phyloP scores from a whole-genome alignment of 2,113 vertebrate species.

The Rallus limicola region DNA sequence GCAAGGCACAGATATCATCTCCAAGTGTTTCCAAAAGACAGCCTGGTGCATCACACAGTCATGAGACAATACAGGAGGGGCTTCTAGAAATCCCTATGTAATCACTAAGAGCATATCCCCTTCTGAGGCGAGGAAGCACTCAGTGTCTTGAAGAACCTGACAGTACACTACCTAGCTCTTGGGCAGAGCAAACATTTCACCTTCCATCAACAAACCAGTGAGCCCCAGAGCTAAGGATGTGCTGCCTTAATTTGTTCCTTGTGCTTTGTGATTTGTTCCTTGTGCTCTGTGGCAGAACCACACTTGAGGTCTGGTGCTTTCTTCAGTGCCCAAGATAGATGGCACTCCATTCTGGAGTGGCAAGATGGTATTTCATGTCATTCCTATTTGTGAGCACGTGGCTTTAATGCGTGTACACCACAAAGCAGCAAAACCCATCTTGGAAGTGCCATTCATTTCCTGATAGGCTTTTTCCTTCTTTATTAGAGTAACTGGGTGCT shows the following conservation, averaged over 20 bases:
- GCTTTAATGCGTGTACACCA: not conserved
- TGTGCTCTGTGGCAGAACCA: not conserved
- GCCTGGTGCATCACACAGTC: not conserved
- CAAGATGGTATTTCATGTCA: not conserved
- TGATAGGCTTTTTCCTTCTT: not conserved
- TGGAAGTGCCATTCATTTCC: not conserved
- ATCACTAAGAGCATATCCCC: not conserved
- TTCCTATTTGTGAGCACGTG: not conserved
- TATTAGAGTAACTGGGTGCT: not conserved
- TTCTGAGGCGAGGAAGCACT: not conserved
- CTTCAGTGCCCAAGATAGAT: not conserved
- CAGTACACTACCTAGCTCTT: not conserved
- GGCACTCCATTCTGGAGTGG: not conserved
- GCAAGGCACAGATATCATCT: not conserved
- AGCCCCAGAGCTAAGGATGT: not conserved
- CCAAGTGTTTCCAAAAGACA: not conserved
- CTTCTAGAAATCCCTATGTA: not conserved
- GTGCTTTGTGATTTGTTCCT: not conserved
- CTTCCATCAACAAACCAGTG: not conserved
- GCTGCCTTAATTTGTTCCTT: not conserved
- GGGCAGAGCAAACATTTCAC: not conserved
- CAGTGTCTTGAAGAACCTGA: not conserved
- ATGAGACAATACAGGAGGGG: too few species aligned
- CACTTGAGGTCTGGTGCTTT: rapidly evolving
- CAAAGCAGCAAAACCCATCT: not conserved